Percentiles rank a stretch among this genome's conserved stretches.
These are phyloP conservation scores for Thaleichthys pacificus DNA, from an alignment of 2,797 vertebrate genomes.

Conservation along the genomic window DNA sequence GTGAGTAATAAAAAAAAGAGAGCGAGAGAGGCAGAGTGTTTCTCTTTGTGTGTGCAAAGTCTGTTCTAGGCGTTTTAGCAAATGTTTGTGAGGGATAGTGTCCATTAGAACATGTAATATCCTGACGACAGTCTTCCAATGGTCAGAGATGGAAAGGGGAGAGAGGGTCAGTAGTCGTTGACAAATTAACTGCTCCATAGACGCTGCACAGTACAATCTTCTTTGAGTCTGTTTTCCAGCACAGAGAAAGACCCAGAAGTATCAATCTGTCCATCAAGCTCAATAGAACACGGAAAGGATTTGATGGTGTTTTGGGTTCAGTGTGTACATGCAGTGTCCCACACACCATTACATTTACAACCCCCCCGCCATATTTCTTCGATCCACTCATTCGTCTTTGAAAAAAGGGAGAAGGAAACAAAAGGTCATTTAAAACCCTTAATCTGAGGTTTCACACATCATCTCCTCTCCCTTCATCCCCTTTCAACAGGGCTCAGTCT, in stretches of 20 bases:
- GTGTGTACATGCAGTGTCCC: background rate
- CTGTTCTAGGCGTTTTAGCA: background rate
- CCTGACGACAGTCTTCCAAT: background rate
- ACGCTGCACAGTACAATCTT: background rate
- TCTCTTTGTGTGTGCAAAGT: background rate
- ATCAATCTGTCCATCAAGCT: background rate
- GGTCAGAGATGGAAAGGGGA: too few relatives aligned
- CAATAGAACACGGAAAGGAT: background rate
- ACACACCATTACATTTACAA: background rate
- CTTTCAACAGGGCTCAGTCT: background rate
- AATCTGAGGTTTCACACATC: background rate
- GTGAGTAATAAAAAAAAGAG: slow-evolving; percentile 1
- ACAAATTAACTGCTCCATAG: background rate
- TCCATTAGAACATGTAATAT: background rate
- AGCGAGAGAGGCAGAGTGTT: background rate
- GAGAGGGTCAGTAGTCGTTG: too few relatives aligned
- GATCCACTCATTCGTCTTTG: background rate
- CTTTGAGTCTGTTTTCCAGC: background rate
- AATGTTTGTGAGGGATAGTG: background rate
- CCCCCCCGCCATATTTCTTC: too few relatives aligned
- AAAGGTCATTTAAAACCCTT: background rate
- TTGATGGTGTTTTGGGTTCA: background rate
- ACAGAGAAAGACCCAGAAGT: too few relatives aligned
- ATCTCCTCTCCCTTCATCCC: background rate
- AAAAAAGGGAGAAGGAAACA: background rate